Conservation (phyloP, 2,888 invertebrate genomes). For the Hecatera dysodea region DNA sequence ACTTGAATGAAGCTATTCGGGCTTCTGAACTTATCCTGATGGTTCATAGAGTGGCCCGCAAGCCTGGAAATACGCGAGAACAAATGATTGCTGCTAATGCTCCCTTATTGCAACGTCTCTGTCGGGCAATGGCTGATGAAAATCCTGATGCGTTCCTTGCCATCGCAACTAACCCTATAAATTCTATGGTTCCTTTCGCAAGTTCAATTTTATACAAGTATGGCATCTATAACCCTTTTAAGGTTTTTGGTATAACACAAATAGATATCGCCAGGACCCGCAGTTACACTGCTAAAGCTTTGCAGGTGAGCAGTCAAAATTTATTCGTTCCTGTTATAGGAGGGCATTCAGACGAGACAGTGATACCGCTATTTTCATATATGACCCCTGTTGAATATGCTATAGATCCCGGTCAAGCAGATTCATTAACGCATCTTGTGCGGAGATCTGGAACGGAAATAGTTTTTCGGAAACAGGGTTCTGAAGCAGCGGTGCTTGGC, state of each 20-base stretch:
- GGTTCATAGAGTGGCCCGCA: conserved; percentile 73
- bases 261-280: conserved; percentile 77
- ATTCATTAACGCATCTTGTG: conserved; percentile 76
- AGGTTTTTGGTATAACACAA: conserved; percentile 80
- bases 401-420: conserved; percentile 72
- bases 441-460: conserved; percentile 79
- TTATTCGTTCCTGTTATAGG: conserved; percentile 80
- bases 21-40: conserved; percentile 76
- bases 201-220: conserved; percentile 75
- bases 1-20: conserved; percentile 71
- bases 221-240: conserved; percentile 77
- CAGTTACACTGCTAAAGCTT: conserved; percentile 70
- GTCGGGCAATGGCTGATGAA: conserved; percentile 73
- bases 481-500: conserved; percentile 74
- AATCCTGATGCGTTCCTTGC: conserved; percentile 79
- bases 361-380: conserved; percentile 82
- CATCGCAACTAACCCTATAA: conserved; percentile 80
- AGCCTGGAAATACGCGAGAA: conserved; percentile 69
- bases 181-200: conserved; percentile 80
- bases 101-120: conserved; percentile 73
- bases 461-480: conserved; percentile 74
- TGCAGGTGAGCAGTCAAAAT: conserved; percentile 71
- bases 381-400: conserved; percentile 68
- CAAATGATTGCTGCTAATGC: conserved; percentile 79
- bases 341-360: conserved; percentile 81